phyloP scores from a whole-genome alignment of 2,113 vertebrate genomes.

The Diphyllodes magnificus region DNA sequence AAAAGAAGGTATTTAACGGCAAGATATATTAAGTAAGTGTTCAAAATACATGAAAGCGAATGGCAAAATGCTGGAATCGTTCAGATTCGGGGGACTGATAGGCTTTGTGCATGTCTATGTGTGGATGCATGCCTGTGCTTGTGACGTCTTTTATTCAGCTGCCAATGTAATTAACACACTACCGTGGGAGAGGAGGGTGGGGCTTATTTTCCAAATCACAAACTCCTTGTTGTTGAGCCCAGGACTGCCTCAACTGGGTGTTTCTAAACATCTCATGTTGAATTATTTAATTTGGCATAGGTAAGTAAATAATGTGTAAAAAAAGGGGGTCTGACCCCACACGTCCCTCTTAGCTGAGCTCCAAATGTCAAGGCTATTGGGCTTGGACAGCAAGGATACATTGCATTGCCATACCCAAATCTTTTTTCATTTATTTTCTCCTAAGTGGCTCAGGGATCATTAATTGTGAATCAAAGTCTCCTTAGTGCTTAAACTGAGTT shows the following conservation, averaged over 20 bases:
- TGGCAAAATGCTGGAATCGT: conserved; percentile 12
- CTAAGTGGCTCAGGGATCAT: background rate
- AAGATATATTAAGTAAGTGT: background rate
- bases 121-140: background rate
- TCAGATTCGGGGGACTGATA: background rate
- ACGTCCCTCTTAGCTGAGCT: background rate
- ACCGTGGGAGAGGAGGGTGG: background rate
- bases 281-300: background rate
- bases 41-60: background rate
- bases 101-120: background rate
- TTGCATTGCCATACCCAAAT: background rate
- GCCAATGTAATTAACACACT: conserved; percentile 3
- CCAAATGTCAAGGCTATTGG: background rate
- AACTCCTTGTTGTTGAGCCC: background rate
- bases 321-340: background rate
- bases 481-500: background rate
- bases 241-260: background rate
- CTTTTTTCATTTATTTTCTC: background rate
- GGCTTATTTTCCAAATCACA: background rate
- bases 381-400: background rate
- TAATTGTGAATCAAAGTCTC: background rate
- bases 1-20: background rate
- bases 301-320: background rate
- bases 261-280: background rate
- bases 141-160: background rate